Evolutionary conservation across 2,888 invertebrate species (phyloP).

Genomic region (Eupithecia abbreviata): DNA sequence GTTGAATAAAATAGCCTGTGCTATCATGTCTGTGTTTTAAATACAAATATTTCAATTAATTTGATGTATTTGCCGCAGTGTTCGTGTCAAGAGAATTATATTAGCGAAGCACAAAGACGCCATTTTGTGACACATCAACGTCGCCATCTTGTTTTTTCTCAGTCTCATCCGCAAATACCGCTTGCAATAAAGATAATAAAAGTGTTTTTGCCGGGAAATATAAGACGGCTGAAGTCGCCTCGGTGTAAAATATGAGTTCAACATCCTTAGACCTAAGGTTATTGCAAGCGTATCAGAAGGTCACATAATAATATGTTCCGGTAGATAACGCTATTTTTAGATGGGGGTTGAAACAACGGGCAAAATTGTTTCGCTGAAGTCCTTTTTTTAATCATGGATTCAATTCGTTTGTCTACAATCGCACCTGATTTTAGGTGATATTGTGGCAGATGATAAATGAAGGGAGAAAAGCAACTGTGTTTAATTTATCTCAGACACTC

Average conservation of each 20-base stretch:
- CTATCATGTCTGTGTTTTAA: no score
- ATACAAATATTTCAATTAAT: no score
- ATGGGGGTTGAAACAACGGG: neutral
- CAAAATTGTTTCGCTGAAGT: neutral
- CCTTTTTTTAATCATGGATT: neutral
- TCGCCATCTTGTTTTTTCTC: conserved; percentile 12
- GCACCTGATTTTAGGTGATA: neutral
- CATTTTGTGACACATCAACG: neutral
- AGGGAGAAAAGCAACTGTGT: neutral
- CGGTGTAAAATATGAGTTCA: conserved; percentile 23
- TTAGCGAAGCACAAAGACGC: neutral
- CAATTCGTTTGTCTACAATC: neutral
- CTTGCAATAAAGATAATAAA: conserved; percentile 32
- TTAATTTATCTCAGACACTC: neutral
- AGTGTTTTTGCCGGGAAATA: conserved; percentile 29
- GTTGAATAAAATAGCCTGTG: no score
- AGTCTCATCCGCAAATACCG: conserved; percentile 23
- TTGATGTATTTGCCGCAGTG: neutral
- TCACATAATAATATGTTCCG: conserved; percentile 11
- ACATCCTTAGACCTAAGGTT: conserved; percentile 24
- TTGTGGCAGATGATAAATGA: neutral
- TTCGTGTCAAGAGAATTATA: neutral
- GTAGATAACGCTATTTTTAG: neutral
- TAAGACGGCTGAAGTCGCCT: conserved; percentile 21
- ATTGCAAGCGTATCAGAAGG: conserved; percentile 18